Evolutionary conservation across 2,797 vertebrate genomes (phyloP).

Genomic region (Ataeniobius toweri): DNA sequence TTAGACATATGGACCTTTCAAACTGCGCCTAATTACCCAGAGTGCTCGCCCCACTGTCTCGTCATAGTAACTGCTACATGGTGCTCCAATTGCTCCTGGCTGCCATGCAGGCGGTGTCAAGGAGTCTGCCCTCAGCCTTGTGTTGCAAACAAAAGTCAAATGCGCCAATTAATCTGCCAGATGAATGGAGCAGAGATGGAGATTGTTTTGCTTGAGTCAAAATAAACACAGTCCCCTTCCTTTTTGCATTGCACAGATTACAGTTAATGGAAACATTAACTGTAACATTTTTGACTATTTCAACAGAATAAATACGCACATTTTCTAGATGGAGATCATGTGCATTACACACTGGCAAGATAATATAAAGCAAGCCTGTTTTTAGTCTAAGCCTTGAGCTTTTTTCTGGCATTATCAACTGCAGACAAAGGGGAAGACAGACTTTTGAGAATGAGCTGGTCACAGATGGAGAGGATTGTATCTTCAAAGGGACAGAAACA

Average conservation of each 20-base stretch:
- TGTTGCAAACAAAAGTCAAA: slow-evolving; percentile 69
- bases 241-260: slow-evolving; percentile 55
- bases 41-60: slow-evolving; percentile 64
- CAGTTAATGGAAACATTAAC: slow-evolving; percentile 67
- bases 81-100: slow-evolving; percentile 70
- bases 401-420: slow-evolving; percentile 63
- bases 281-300: slow-evolving; percentile 59
- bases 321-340: slow-evolving; percentile 64
- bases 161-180: slow-evolving; percentile 72
- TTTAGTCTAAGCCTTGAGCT: slow-evolving; percentile 50
- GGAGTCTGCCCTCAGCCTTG: slow-evolving; percentile 62
- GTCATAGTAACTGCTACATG: slow-evolving; percentile 65
- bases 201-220: slow-evolving; percentile 75
- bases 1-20: slow-evolving; percentile 47
- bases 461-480: slow-evolving; percentile 75
- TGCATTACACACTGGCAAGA: slow-evolving; percentile 65
- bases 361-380: slow-evolving; percentile 53
- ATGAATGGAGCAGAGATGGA: slow-evolving; percentile 63
- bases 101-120: slow-evolving; percentile 65
- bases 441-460: slow-evolving; percentile 62
- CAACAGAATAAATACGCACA: slow-evolving; percentile 53
- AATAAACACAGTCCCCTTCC: slow-evolving; percentile 64
- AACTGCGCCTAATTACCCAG: slow-evolving; percentile 68
- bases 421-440: slow-evolving; percentile 70
- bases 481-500: slow-evolving; percentile 75